phyloP scores from a whole-genome alignment of 2,888 invertebrate genomes.

The Agrenia bidenticulata region DNA sequence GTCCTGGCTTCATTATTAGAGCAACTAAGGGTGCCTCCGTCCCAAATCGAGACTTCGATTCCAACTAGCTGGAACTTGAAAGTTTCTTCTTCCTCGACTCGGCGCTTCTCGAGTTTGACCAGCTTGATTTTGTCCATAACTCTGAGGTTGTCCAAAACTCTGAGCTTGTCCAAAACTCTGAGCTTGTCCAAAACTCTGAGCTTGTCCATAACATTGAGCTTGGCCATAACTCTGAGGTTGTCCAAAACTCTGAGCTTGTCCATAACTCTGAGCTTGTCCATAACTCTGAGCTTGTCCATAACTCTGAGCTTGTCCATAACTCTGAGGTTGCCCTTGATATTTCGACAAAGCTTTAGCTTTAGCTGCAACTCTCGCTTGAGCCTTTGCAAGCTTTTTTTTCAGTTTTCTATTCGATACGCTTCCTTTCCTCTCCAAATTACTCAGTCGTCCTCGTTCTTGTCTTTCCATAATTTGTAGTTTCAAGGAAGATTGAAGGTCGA shows the following conservation, averaged over 20 bases:
- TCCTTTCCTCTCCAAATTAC: not conserved
- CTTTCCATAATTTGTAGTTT: not conserved
- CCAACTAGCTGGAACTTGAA: conserved; percentile 16
- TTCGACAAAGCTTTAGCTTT: not conserved
- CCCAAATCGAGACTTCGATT: not conserved
- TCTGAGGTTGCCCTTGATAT: not conserved
- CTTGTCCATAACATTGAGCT: too few relatives aligned
- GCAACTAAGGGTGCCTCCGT: too few relatives aligned
- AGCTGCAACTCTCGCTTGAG: not conserved
- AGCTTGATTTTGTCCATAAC: not conserved
- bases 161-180: not conserved
- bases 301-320: not conserved
- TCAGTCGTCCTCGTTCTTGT: not conserved
- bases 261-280: not conserved
- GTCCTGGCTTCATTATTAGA: too few relatives aligned
- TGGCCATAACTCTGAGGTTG: not conserved
- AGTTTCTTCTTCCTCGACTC: not conserved
- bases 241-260: not conserved
- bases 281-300: not conserved
- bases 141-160: not conserved
- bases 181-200: not conserved
- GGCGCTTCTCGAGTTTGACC: not conserved
- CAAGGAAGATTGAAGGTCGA: not conserved
- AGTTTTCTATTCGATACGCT: not conserved
- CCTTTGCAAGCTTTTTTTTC: not conserved